A percentile compares a stretch with the other conserved stretches of the same genome.
phyloP scores from a whole-genome alignment of 2,113 vertebrate species.

The Pionites leucogaster region DNA sequence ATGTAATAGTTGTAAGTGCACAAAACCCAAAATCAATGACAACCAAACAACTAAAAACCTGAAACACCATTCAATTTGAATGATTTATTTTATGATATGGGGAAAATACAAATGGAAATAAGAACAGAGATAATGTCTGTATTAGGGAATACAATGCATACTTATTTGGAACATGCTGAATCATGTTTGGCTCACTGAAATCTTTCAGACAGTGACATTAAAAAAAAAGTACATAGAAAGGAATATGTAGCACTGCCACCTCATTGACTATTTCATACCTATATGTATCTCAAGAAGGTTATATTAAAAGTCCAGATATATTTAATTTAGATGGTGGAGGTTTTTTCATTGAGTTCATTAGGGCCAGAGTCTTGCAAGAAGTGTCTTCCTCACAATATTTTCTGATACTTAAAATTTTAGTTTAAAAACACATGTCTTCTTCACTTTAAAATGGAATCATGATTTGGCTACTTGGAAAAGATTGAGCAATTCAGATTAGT shows the following conservation, averaged over 20 bases:
- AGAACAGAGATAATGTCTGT: neutral
- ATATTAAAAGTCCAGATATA: neutral
- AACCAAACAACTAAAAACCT: neutral
- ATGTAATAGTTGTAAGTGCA: neutral
- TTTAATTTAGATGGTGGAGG: neutral
- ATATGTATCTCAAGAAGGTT: neutral
- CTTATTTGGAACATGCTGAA: neutral
- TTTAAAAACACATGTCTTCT: neutral
- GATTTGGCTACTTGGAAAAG: neutral
- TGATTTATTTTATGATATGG: neutral
- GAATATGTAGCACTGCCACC: neutral
- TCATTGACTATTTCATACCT: neutral
- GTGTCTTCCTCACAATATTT: neutral
- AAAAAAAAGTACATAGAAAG: neutral
- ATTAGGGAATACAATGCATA: neutral
- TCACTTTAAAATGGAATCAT: neutral
- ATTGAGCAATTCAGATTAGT: neutral
- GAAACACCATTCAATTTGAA: neutral
- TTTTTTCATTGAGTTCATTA: neutral
- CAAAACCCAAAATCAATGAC: neutral
- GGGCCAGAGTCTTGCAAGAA: neutral
- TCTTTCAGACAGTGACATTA: neutral
- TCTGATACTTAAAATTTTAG: neutral
- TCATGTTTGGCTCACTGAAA: neutral
- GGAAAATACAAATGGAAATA: neutral